Conservation (phyloP, 2,888 invertebrate species). For the Pristionchus mayeri region DNA sequence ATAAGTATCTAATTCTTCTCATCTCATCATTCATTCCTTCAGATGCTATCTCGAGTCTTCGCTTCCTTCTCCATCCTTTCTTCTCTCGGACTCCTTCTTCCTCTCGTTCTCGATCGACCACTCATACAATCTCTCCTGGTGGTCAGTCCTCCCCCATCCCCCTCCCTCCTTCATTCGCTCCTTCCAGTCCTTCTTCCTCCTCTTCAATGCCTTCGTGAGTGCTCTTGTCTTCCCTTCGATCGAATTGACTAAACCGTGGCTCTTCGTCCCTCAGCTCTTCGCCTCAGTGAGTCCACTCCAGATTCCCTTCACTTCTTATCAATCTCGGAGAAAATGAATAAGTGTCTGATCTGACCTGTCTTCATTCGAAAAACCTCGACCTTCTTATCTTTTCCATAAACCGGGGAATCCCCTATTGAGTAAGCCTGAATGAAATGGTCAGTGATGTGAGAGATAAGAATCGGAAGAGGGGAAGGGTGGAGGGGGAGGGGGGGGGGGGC, state of each 20-base stretch:
- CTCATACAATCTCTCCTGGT: background rate
- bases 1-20: background rate
- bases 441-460: slow-evolving; percentile 7
- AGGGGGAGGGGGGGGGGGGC: too few relatives aligned
- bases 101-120: background rate
- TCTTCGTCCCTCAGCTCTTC: background rate
- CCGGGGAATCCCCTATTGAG: slow-evolving; percentile 1
- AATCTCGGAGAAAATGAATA: background rate
- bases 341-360: background rate
- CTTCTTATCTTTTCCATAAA: background rate
- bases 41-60: background rate
- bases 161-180: too few relatives aligned
- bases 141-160: background rate
- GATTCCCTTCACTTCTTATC: background rate
- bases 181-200: background rate
- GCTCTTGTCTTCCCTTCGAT: background rate
- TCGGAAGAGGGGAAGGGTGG: background rate
- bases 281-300: background rate
- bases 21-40: background rate
- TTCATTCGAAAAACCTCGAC: background rate
- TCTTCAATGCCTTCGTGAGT: background rate
- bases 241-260: background rate
- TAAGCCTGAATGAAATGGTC: background rate
- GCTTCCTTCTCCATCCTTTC: background rate
- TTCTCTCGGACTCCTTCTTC: background rate